phyloP scores from a whole-genome alignment of 1,140 invertebrate species.

The Heliconius hewitsoni region DNA sequence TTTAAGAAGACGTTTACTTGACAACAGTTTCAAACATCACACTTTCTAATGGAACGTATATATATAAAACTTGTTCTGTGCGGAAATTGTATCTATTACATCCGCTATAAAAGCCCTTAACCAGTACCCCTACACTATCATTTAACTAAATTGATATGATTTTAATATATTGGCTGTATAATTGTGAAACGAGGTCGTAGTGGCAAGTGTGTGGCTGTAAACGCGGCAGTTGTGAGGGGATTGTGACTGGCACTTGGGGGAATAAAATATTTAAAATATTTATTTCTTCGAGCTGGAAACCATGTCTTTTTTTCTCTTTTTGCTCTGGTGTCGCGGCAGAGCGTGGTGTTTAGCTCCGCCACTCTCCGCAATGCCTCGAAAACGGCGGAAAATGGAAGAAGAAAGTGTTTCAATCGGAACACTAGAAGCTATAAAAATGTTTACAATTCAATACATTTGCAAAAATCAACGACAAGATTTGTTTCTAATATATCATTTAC shows the following conservation, averaged over 20 bases:
- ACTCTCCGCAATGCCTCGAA: no score
- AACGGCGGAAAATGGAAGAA: no score
- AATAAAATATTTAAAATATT: not conserved
- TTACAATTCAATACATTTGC: not conserved
- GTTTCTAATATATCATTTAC: not conserved
- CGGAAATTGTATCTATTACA: constrained; percentile 12
- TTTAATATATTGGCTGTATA: not conserved
- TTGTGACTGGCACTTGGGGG: not conserved
- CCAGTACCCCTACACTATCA: not conserved
- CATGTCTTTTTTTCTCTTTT: no score
- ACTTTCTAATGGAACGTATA: not conserved
- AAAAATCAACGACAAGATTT: not conserved
- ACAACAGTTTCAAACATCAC: not conserved
- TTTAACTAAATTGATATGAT: constrained; percentile 5
- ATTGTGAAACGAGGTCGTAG: not conserved
- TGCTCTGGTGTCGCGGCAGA: not conserved
- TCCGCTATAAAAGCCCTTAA: constrained; percentile 10
- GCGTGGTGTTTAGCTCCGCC: no score
- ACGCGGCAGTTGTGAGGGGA: not conserved
- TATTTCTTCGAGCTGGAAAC: not conserved
- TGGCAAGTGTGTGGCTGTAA: not conserved
- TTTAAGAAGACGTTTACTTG: not conserved
- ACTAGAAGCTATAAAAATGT: not conserved
- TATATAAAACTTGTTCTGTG: constrained; percentile 1
- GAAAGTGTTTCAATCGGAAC: no score